Evolutionary conservation across 2,113 vertebrate species (phyloP).

Genomic region (Tretioscincus oriximinensis): DNA sequence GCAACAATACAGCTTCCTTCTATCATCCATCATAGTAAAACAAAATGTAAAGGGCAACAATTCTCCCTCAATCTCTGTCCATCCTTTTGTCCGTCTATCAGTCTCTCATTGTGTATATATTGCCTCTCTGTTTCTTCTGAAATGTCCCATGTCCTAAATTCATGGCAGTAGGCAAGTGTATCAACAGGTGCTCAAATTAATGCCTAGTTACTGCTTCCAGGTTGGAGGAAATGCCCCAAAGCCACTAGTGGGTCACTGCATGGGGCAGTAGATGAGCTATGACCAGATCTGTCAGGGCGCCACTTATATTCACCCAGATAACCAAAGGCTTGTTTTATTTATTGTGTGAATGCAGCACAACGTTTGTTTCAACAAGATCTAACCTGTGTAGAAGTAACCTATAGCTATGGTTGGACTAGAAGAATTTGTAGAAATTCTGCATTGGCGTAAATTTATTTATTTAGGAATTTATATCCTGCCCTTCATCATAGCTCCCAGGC

Average conservation of each 20-base stretch:
- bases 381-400: too few species aligned
- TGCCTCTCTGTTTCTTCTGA: slow-evolving; percentile 23
- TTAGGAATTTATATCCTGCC: too few species aligned
- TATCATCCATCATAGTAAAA: not conserved
- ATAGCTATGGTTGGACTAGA: too few species aligned
- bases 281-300: not conserved
- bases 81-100: too few species aligned
- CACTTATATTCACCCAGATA: not conserved
- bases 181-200: too few species aligned
- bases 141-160: not conserved
- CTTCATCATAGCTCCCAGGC: too few species aligned
- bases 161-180: too few species aligned
- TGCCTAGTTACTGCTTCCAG: too few species aligned
- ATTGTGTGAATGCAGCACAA: too few species aligned
- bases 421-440: not conserved
- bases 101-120: not conserved
- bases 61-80: slow-evolving; percentile 19
- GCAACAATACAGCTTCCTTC: slow-evolving; percentile 38
- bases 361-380: too few species aligned
- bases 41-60: slow-evolving; percentile 19
- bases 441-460: not conserved
- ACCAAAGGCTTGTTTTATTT: not conserved
- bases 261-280: not conserved
- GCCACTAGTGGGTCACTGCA: not conserved
- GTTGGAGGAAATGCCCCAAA: too few species aligned